These are phyloP conservation scores for Ormyrus rosae DNA, from an alignment of 2,888 invertebrate species.

Conservation along the genomic window DNA sequence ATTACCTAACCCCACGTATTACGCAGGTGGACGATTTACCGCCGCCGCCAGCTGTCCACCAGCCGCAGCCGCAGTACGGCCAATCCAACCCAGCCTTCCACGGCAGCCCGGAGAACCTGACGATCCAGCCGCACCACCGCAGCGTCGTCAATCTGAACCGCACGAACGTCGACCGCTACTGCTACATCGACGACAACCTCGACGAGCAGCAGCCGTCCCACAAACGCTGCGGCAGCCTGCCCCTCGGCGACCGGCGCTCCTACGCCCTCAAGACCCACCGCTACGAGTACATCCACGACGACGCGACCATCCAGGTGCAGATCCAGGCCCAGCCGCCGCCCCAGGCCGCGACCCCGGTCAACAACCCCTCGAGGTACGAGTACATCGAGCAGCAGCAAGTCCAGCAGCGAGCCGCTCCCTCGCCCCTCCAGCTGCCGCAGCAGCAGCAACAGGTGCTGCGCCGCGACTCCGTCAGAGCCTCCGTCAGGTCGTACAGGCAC, in stretches of 20 bases:
- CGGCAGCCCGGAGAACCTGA: conserved; percentile 57
- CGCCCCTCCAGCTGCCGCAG: conserved; percentile 46
- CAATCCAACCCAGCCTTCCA: conserved; percentile 70
- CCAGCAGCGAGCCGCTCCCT: conserved; percentile 63
- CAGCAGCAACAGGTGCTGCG: conserved; percentile 61
- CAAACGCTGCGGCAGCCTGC: conserved; percentile 47
- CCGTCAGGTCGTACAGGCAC: conserved; percentile 58
- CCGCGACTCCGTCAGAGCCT: conserved; percentile 12
- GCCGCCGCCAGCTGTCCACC: conserved; percentile 59
- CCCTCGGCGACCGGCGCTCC: conserved; percentile 22
- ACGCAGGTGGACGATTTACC: conserved; percentile 59
- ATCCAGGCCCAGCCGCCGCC: conserved; percentile 65
- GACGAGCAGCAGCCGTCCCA: conserved; percentile 15
- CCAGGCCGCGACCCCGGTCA: conserved; percentile 44
- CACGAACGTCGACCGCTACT: conserved; percentile 47
- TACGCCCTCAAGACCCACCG: conserved; percentile 59
- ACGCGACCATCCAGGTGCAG: conserved; percentile 55
- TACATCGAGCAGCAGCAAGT: conserved; percentile 54
- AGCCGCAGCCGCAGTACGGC: conserved; percentile 60
- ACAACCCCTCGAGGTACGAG: conserved; percentile 52
- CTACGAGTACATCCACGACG: conserved; percentile 71
- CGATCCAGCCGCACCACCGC: conserved; percentile 1
- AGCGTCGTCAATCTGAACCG: conserved; percentile 27
- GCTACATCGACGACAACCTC: conserved; percentile 52
- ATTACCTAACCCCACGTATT: too few relatives aligned